Conservation (phyloP, 2,113 vertebrate species). For the Ranitomeya variabilis region DNA sequence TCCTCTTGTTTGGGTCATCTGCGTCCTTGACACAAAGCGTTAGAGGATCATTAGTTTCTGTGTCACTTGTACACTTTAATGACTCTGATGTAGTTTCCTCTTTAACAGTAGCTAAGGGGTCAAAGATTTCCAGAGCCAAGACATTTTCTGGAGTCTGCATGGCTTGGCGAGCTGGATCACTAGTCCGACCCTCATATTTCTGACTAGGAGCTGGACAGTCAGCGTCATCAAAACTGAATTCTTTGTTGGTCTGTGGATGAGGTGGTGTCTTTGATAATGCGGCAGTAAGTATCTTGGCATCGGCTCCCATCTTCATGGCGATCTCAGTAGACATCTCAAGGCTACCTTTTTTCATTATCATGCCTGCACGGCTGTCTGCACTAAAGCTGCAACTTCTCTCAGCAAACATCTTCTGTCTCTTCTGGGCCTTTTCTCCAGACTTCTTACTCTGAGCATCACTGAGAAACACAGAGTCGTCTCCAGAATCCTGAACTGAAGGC, state of each 20-base stretch:
- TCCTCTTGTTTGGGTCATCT: conserved; percentile 68
- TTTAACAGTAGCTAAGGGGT: conserved; percentile 65
- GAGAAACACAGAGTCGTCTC: conserved; percentile 72
- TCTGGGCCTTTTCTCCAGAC: conserved; percentile 74
- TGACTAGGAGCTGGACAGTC: conserved; percentile 63
- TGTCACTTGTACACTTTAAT: conserved; percentile 16
- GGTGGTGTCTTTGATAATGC: conserved; percentile 76
- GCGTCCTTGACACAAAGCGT: conserved; percentile 57
- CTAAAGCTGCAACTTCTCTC: conserved; percentile 96
- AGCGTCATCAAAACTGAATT: conserved; percentile 69
- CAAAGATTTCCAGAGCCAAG: conserved; percentile 63
- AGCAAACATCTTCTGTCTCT: conserved; percentile 83
- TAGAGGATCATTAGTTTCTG: conserved; percentile 47
- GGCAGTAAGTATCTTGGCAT: conserved; percentile 91
- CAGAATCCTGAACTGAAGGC: conserved; percentile 74
- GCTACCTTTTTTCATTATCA: conserved; percentile 86
- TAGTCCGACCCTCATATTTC: conserved; percentile 47
- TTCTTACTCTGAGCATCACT: conserved; percentile 69
- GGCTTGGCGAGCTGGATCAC: neutral
- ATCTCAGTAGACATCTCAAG: conserved; percentile 82
- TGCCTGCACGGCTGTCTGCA: conserved; percentile 85
- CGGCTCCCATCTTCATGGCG: conserved; percentile 90
- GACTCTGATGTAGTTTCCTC: conserved; percentile 43
- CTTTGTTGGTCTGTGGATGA: conserved; percentile 60
- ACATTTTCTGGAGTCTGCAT: conserved; percentile 64